These are phyloP conservation scores for Beris morrisii DNA, from an alignment of 2,888 invertebrate species.

Conservation along the genomic window DNA sequence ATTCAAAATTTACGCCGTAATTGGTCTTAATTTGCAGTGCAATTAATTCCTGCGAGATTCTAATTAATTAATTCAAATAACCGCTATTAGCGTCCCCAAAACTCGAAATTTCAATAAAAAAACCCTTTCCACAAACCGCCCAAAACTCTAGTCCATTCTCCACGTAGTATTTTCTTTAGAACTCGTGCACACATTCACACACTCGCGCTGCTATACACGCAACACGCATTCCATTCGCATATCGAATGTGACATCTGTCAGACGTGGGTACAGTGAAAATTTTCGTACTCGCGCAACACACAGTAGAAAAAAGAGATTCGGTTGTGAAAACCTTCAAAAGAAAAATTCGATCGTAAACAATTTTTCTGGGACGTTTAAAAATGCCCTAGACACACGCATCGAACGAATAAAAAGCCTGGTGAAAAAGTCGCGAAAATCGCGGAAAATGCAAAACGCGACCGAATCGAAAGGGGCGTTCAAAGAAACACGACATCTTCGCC, in stretches of 20 bases:
- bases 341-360: neutral
- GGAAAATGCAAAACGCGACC: constrained; percentile 17
- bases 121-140: too few relatives aligned
- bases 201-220: too few relatives aligned
- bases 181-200: neutral
- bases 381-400: neutral
- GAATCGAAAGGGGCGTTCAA: constrained; percentile 17
- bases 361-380: neutral
- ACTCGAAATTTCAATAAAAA: too few relatives aligned
- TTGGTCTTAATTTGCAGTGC: neutral
- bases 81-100: too few relatives aligned
- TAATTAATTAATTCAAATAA: too few relatives aligned
- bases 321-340: constrained; percentile 1
- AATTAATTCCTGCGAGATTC: too few relatives aligned
- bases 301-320: neutral
- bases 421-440: neutral
- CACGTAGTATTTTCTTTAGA: neutral
- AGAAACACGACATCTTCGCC: neutral
- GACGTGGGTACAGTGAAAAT: constrained; percentile 8
- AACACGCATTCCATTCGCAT: constrained; percentile 22
- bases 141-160: too few relatives aligned
- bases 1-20: neutral
- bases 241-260: constrained; percentile 26
- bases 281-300: constrained; percentile 14
- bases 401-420: neutral